Evolutionary conservation across 2,888 invertebrate genomes (phyloP).

Genomic region (Ophonus ardosiacus): DNA sequence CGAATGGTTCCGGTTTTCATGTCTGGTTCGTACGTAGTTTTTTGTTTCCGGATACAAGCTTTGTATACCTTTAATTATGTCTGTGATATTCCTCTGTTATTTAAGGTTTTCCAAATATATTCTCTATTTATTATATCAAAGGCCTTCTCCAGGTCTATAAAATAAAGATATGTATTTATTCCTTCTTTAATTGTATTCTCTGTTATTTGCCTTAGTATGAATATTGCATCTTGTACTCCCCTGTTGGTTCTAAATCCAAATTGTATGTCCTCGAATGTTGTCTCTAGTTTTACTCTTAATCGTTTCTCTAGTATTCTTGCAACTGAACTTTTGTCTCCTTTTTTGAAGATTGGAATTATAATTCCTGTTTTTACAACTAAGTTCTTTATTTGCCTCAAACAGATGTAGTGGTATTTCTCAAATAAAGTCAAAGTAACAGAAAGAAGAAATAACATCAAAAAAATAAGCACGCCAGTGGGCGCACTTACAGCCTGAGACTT

Average conservation of each 20-base stretch:
- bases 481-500: too few species aligned
- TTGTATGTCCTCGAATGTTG: neutral
- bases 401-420: too few species aligned
- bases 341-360: too few species aligned
- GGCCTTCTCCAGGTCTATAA: constrained; percentile 3
- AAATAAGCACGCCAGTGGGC: too few species aligned
- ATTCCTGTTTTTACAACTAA: too few species aligned
- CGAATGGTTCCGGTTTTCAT: constrained; percentile 14
- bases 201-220: neutral
- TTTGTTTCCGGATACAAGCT: neutral
- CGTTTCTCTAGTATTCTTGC: neutral
- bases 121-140: constrained; percentile 41
- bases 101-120: constrained; percentile 5
- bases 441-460: too few species aligned
- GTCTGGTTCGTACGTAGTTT: constrained; percentile 10
- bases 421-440: too few species aligned
- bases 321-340: too few species aligned
- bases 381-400: too few species aligned
- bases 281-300: neutral
- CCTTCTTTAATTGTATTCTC: neutral
- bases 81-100: neutral
- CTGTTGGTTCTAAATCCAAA: neutral
- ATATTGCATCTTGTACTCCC: neutral
- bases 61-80: neutral
- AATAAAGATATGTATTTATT: neutral